Percentiles rank a stretch among this genome's conserved stretches.
Conservation (phyloP, 1,140 invertebrate species). For the Meloidogyne hapla region DNA sequence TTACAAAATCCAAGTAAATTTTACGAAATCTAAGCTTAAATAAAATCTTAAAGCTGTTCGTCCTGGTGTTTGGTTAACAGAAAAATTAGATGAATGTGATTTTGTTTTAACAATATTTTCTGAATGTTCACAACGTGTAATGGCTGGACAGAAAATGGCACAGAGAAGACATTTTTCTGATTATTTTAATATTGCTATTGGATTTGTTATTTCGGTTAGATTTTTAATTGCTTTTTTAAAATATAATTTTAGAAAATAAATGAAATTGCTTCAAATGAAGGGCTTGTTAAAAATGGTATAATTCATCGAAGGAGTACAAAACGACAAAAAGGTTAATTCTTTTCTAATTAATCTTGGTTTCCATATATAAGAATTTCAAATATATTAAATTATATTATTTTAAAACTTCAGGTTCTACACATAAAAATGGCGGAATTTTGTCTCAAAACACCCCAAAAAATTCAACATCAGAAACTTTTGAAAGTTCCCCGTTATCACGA, state of each 20-base stretch:
- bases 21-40: no score
- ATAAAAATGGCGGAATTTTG: not conserved
- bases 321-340: not conserved
- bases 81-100: slow-evolving; percentile 35
- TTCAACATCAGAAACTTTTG: no score
- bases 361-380: no score
- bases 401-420: not conserved
- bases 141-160: slow-evolving; percentile 37
- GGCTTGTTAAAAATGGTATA: slow-evolving; percentile 18
- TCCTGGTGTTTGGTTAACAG: slow-evolving; percentile 42
- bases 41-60: slow-evolving; percentile 27
- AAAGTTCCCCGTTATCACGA: not conserved
- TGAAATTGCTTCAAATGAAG: slow-evolving; percentile 15
- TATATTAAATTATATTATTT: no score
- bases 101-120: slow-evolving; percentile 52
- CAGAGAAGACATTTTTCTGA: slow-evolving; percentile 53
- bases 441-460: not conserved
- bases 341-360: not conserved
- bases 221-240: slow-evolving; percentile 3
- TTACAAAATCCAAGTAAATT: slow-evolving; percentile 32
- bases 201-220: slow-evolving; percentile 41
- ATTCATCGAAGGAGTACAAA: not conserved
- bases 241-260: slow-evolving; percentile 31
- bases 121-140: slow-evolving; percentile 25
- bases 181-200: slow-evolving; percentile 48